A percentile compares a stretch with the other conserved stretches of the same genome.
Evolutionary conservation across 2,797 vertebrate species (phyloP).

Genomic region (Potorous gilbertii): DNA sequence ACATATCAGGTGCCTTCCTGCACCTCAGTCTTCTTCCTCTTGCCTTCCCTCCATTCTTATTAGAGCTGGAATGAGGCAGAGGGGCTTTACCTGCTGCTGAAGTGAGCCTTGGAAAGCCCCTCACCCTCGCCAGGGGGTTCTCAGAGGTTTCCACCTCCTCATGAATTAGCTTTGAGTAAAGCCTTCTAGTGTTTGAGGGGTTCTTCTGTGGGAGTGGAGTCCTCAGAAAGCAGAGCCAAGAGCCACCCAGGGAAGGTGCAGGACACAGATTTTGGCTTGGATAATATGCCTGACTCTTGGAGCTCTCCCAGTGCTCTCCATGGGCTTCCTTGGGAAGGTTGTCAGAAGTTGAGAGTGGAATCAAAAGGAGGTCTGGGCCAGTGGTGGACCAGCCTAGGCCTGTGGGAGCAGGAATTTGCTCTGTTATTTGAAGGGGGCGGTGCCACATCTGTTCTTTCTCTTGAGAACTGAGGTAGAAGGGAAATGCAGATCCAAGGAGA

Average conservation of each 20-base stretch:
- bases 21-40: no score
- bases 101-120: no score
- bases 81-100: not conserved
- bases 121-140: not conserved
- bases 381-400: not conserved
- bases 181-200: not conserved
- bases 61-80: not conserved
- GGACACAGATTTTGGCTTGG: not conserved
- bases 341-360: not conserved
- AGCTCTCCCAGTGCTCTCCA: not conserved
- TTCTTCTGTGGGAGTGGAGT: not conserved
- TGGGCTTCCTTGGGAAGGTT: not conserved
- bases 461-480: no score
- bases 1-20: not conserved
- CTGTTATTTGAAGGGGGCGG: fast-evolving
- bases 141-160: not conserved
- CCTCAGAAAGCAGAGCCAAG: not conserved
- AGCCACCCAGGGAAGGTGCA: not conserved
- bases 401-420: not conserved
- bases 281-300: not conserved
- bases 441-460: no score
- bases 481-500: no score
- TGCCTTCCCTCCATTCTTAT: no score
- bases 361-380: no score
- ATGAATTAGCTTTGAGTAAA: no score